phyloP scores from a whole-genome alignment of 2,888 invertebrate species.

The Darwinula stevensoni region DNA sequence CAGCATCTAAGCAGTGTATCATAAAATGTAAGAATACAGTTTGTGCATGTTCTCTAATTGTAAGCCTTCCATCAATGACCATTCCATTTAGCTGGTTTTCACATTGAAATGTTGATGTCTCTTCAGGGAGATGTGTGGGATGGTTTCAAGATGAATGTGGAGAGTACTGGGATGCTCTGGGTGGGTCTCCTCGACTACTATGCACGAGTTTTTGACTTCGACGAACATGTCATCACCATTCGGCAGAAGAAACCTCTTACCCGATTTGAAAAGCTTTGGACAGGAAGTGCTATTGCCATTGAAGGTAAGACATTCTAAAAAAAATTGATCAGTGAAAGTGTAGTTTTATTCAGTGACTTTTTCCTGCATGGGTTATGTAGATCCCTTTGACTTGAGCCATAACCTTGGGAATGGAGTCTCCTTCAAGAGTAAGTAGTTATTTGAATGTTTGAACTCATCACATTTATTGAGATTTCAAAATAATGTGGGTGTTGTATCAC shows the following conservation, averaged over 20 bases:
- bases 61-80: no score
- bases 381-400: conserved; percentile 26
- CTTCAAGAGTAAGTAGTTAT: conserved; percentile 23
- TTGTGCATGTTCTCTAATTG: no score
- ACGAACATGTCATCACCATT: conserved; percentile 20
- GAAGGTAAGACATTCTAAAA: conserved; percentile 17
- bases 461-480: no score
- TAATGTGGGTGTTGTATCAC: no score
- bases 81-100: no score
- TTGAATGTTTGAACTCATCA: no score
- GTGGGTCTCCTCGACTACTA: conserved; percentile 24
- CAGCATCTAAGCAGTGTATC: no score
- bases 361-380: no score
- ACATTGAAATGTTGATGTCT: no score
- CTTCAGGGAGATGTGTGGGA: conserved; percentile 17
- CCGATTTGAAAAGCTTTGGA: conserved; percentile 25
- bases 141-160: conserved; percentile 17
- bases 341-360: conserved; percentile 11
- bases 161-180: conserved; percentile 21
- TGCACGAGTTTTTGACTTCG: conserved; percentile 21
- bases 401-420: conserved; percentile 25
- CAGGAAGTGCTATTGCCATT: conserved; percentile 22
- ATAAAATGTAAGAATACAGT: not conserved
- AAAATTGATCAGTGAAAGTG: not conserved
- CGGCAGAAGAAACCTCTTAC: conserved; percentile 18